Conservation (phyloP, 2,797 vertebrate species). For the Scomberomorus guttatus region DNA sequence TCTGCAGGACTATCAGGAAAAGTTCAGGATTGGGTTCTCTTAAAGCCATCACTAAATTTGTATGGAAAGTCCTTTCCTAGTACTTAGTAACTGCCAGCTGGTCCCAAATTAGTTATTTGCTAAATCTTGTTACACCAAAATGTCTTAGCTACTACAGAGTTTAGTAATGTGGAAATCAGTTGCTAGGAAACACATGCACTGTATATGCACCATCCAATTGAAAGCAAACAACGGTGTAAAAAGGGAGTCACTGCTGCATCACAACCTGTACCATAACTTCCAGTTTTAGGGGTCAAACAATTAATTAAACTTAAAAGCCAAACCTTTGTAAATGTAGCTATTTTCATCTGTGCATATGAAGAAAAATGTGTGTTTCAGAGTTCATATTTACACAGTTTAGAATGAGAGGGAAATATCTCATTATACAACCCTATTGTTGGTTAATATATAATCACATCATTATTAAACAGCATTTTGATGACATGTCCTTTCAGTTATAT, state of each 20-base stretch:
- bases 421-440: too few species aligned
- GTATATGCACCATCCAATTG: too few species aligned
- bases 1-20: neutral
- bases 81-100: neutral
- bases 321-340: neutral
- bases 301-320: neutral
- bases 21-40: neutral
- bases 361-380: neutral
- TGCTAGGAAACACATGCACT: neutral
- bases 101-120: neutral
- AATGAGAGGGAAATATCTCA: too few species aligned
- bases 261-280: too few species aligned
- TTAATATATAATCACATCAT: too few species aligned
- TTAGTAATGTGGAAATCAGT: neutral
- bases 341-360: neutral
- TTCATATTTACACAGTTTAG: neutral
- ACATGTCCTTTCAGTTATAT: neutral
- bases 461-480: neutral
- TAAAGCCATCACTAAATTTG: neutral
- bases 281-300: neutral
- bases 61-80: neutral
- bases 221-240: neutral
- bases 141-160: neutral
- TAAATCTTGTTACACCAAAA: neutral
- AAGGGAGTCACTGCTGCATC: neutral